These are phyloP conservation scores for Lepilemur septentrionalis DNA, from an alignment of 2,797 vertebrate species.

Conservation along the genomic window DNA sequence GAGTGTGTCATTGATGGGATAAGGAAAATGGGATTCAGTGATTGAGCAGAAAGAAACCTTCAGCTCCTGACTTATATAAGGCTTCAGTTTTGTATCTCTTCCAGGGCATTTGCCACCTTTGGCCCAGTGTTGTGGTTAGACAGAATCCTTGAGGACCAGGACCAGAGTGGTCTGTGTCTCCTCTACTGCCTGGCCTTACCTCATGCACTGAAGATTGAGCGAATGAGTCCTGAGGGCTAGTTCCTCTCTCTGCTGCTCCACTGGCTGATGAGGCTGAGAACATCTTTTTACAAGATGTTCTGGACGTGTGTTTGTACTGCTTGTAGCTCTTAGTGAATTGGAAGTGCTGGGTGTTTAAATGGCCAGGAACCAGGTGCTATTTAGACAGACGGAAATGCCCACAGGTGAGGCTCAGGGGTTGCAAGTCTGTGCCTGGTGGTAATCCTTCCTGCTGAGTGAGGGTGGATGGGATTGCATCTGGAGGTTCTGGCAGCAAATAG, in stretches of 20 bases:
- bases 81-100: background rate
- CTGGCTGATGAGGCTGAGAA: background rate
- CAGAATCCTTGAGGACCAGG: background rate
- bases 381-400: background rate
- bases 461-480: no score
- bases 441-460: background rate
- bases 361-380: background rate
- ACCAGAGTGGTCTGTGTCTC: background rate
- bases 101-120: no score
- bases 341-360: background rate
- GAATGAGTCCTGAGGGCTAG: fast-evolving
- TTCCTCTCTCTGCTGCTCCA: background rate
- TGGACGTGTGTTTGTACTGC: fast-evolving
- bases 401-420: background rate
- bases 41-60: background rate
- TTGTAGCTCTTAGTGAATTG: background rate
- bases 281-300: background rate
- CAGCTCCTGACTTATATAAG: fast-evolving
- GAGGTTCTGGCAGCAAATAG: background rate
- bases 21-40: background rate
- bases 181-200: background rate
- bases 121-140: background rate
- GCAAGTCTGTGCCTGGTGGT: background rate
- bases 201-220: fast-evolving
- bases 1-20: background rate